Evolutionary conservation across 2,888 invertebrate species (phyloP), one percentile per base, ranked within the genome.

Genomic region (Diaperis boleti): DNA sequence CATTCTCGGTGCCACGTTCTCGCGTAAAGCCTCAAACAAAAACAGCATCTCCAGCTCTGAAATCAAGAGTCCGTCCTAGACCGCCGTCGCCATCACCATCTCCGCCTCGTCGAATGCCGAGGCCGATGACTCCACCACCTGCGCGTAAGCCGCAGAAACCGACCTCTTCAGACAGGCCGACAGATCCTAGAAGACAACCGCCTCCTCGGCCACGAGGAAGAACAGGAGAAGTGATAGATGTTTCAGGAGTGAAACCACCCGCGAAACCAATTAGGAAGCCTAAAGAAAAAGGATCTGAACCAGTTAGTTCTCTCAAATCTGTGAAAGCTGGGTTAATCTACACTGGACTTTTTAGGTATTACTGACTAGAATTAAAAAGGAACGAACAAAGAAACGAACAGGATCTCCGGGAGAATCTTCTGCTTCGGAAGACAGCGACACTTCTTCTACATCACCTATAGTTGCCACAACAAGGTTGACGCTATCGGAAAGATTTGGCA

Each of bases 401-500:
- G 84, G 84, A 26, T 82, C 85, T 69, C 80, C 82, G 22, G 73
- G 80, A 1, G 85, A 84, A 59, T 87, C 87, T 1, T 87, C 88
- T 1, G 85, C 85, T 6, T 87, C 88, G 22, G 88, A 88, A 69
- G 85, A 86, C 63, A 85, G 85, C 66, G 83, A 84, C 20, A 86
- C 85, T 68, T 84, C 85, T 1, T 86, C 87, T 2, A 78, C 86
- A 31, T 87, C 88, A 0, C 88, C 88, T 14, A 87, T 88, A 47
- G 88, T 86, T 15, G 85, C 86, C 2, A 85, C 86, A 1, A 86
- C 86, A 29, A 81, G 80, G 5, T 82, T 95, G 75, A 94, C 94
- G 0, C 83, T 95, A 8, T 94, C 94, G 0, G 94, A 95, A 81
- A 86, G 92, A 14, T 95, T 95, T 82, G 94, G 94, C 66, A 94